Percentiles rank a stretch among this genome's conserved stretches.
phyloP scores from a whole-genome alignment of 1,140 invertebrate genomes.

The Ceratina australensis region DNA sequence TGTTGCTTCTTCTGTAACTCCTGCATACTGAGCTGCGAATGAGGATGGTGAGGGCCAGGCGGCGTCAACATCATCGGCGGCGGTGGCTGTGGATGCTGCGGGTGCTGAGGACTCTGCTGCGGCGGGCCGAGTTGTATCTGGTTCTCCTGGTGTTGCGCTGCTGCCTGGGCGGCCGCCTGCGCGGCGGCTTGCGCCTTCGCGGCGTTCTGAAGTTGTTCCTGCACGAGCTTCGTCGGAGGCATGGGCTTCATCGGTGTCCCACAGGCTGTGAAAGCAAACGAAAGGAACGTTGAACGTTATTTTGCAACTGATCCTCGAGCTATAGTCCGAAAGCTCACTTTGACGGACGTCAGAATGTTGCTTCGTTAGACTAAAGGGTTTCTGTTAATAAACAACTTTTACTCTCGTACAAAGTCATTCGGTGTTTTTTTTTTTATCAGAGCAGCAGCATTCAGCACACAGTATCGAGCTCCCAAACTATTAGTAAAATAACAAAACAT shows the following conservation, averaged over 20 bases:
- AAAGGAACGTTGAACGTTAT: conserved; percentile 9
- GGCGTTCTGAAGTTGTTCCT: conserved; percentile 82
- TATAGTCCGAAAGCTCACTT: conserved; percentile 73
- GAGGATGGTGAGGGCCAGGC: conserved; percentile 72
- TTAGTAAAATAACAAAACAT: conserved; percentile 79
- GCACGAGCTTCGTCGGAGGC: conserved; percentile 88
- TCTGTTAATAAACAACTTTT: background rate
- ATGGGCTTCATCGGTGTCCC: conserved; percentile 87
- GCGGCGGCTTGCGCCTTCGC: conserved; percentile 76
- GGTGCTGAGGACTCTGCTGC: conserved; percentile 73
- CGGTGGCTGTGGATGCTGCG: conserved; percentile 71
- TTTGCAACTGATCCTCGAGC: background rate
- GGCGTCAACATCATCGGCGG: conserved; percentile 76
- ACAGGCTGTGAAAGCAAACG: conserved; percentile 81
- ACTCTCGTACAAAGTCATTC: background rate
- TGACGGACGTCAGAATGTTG: conserved; percentile 36
- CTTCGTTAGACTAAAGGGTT: conserved; percentile 3
- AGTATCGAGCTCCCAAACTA: conserved; percentile 72
- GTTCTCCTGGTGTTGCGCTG: conserved; percentile 76
- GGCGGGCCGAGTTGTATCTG: conserved; percentile 77
- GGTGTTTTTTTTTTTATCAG: background rate
- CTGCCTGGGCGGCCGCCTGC: conserved; percentile 74
- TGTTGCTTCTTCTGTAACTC: conserved; percentile 87
- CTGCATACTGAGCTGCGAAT: conserved; percentile 79
- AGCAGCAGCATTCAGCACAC: conserved; percentile 36